Evolutionary conservation across 1,140 invertebrate genomes (phyloP), one percentile per base, ranked within the genome.

Genomic region (Polyergus mexicanus): DNA sequence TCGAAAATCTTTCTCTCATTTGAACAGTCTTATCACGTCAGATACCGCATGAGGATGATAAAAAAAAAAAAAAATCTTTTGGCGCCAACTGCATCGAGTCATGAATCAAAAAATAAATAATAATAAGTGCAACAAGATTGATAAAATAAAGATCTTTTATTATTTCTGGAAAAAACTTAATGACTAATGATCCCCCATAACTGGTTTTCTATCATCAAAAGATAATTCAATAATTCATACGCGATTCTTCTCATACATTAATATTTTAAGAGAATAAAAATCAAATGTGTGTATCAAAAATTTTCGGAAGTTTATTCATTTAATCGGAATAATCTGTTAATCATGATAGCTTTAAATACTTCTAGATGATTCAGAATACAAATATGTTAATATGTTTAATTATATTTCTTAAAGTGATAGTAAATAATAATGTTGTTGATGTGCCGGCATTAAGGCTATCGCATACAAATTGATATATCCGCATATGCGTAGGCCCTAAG

Each of bases 51-150:
- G 28, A 51, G 54, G 5, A 19, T 65, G 89, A 89, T 89, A 89
- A 89, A 89, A 90, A 60, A 68, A 89, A 89, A 89, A 90, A 60
- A 68, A 25, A 60, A 75, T 60, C 41, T 86, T 58, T 44, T 84
- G 86, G 60, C 86, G 76, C 76, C 86, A 80, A 32, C 13, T 56
- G 44, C 35, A 81, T 54, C 65, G n/a, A n/a, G 25, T 51, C 60
- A 54, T 84, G 68, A 25, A 51, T 19, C 66, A 13, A 41, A 72
- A 60, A 13, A 32, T 32, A 32, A 65, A 60, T 3, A 8, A 35
- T 83, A 62, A 81, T 8, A 63, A 62, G 8, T n/a, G 11, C 16
- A 65, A 51, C 7, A 75, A n/a, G 16, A 25, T 8, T 44, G 74
- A 74, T 47, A 41, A 44, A 41, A 44, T 8, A 60, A 25, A 51